A percentile compares a stretch with the other conserved stretches of the same genome.
phyloP scores from a whole-genome alignment of 2,113 vertebrate species.

The Spea multiplicata region DNA sequence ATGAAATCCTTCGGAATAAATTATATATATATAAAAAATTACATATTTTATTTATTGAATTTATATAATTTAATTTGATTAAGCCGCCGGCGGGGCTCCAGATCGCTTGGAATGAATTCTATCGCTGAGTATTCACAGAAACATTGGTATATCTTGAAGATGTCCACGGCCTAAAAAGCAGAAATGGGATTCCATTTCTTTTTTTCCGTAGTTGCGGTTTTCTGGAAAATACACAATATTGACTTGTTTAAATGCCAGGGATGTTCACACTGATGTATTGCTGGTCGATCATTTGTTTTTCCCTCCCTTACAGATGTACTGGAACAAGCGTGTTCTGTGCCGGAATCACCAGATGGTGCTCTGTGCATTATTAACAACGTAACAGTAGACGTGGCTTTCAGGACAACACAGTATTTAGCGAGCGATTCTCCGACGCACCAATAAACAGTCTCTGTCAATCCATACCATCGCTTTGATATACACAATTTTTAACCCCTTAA shows the following conservation, averaged over 20 bases:
- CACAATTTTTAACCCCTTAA: too few species aligned
- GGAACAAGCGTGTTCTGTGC: background rate
- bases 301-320: background rate
- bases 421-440: background rate
- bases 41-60: background rate
- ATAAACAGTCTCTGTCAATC: too few species aligned
- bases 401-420: background rate
- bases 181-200: too few species aligned
- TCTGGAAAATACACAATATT: too few species aligned
- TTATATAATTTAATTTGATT: background rate
- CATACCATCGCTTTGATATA: too few species aligned
- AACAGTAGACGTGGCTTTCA: background rate
- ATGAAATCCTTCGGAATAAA: background rate
- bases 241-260: too few species aligned
- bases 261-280: background rate
- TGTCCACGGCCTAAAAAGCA: too few species aligned
- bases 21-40: background rate
- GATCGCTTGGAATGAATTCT: too few species aligned
- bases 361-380: background rate
- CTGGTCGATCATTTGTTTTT: background rate
- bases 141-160: too few species aligned
- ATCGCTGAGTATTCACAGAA: too few species aligned
- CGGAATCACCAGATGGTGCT: background rate
- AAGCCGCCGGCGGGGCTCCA: background rate
- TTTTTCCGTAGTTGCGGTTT: too few species aligned